These are phyloP conservation scores for Haliclona indistincta DNA, from an alignment of 37 sponge, comb jelly and placozoan species.

Conservation along the genomic window DNA sequence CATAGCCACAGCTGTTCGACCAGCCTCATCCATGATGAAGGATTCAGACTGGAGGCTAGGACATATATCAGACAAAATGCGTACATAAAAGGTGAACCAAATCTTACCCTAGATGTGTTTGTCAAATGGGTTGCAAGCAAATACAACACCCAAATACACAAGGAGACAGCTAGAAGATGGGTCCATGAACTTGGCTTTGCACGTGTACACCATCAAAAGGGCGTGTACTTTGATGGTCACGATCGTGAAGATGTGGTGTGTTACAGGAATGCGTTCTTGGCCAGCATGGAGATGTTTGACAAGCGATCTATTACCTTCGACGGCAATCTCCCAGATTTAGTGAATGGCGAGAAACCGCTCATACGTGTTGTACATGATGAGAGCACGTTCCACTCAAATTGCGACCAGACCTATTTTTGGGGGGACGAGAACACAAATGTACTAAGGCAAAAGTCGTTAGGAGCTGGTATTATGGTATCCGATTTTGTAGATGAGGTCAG, in stretches of 20 bases:
- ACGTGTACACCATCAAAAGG: neutral
- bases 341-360: neutral
- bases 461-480: no score
- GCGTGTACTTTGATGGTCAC: neutral
- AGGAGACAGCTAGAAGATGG: neutral
- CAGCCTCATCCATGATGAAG: constrained; percentile 4
- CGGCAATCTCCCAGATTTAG: no score
- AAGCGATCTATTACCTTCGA: no score
- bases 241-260: neutral
- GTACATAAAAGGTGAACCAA: no score
- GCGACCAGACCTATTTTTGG: constrained; percentile 50
- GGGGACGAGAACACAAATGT: neutral
- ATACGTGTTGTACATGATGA: no score
- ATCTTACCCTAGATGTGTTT: constrained; percentile 4
- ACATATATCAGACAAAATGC: constrained; percentile 1
- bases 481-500: constrained; percentile 53
- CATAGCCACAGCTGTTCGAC: neutral
- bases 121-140: constrained; percentile 1
- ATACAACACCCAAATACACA: neutral
- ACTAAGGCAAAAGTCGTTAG: no score
- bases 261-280: no score
- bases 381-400: constrained; percentile 37
- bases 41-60: neutral
- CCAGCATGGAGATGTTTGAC: no score
- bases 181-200: neutral